Evolutionary conservation across 2,888 invertebrate species (phyloP).

Genomic region (Chalcis sispes): DNA sequence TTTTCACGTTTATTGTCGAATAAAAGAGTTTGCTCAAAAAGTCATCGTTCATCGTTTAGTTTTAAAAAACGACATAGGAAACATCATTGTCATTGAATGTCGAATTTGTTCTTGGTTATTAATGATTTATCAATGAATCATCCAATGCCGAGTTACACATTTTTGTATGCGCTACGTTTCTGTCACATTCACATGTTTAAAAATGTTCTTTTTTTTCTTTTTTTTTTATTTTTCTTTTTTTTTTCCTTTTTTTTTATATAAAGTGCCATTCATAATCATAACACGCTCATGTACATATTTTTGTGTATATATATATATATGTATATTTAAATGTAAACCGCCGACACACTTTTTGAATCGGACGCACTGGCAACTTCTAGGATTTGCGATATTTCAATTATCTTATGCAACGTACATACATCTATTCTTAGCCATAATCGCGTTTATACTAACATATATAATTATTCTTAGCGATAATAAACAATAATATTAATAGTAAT

Average conservation of each 20-base stretch:
- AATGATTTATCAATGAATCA: no score
- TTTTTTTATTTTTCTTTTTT: neutral
- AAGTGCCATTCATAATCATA: slow-evolving; percentile 24
- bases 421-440: slow-evolving; percentile 27
- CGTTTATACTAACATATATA: slow-evolving; percentile 49
- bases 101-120: no score
- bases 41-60: neutral
- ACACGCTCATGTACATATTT: slow-evolving; percentile 16
- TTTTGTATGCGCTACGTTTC: slow-evolving; percentile 7
- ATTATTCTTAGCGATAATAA: slow-evolving; percentile 47
- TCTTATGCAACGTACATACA: slow-evolving; percentile 12
- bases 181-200: neutral
- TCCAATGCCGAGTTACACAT: neutral
- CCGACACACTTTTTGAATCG: neutral
- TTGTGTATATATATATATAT: slow-evolving; percentile 14
- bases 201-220: no score
- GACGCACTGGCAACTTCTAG: neutral
- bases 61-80: slow-evolving; percentile 31
- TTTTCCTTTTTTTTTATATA: slow-evolving; percentile 29
- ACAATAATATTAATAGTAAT: slow-evolving; percentile 50
- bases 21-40: slow-evolving; percentile 29
- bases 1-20: slow-evolving; percentile 51
- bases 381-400: neutral
- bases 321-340: neutral
- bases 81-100: slow-evolving; percentile 18